Percentiles rank a stretch among this genome's conserved stretches.
Evolutionary conservation across 1,140 invertebrate species (phyloP).

Genomic region (Drosophila chauvacae): DNA sequence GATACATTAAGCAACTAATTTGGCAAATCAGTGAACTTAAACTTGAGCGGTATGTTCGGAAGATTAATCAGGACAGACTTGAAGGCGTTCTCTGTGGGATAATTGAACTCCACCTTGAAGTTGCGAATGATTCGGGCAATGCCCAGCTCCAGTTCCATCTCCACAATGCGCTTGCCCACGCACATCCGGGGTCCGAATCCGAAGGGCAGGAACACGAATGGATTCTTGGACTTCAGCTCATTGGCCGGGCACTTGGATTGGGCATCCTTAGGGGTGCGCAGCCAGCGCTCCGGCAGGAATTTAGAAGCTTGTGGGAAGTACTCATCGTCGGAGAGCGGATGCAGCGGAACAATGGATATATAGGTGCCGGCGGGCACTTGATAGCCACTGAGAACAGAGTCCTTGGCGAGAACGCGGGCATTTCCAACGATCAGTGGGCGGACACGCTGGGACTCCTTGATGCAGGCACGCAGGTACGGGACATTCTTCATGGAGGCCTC

Average conservation of each 20-base stretch:
- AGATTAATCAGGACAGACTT: conserved; percentile 57
- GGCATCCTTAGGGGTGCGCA: conserved; percentile 55
- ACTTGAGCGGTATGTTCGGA: conserved; percentile 74
- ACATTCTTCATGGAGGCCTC: conserved; percentile 86
- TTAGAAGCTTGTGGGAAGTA: conserved; percentile 85
- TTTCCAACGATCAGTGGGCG: conserved; percentile 86
- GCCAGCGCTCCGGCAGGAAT: conserved; percentile 87
- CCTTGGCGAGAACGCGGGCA: conserved; percentile 85
- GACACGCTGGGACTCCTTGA: conserved; percentile 88
- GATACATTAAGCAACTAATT: conserved; percentile 23
- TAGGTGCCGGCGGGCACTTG: conserved; percentile 87
- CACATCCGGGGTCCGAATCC: conserved; percentile 87
- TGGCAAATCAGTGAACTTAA: conserved; percentile 68
- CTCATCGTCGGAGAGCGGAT: conserved; percentile 82
- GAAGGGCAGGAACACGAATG: conserved; percentile 88
- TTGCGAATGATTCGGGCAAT: conserved; percentile 87
- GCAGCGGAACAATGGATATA: conserved; percentile 85
- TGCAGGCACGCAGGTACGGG: conserved; percentile 88
- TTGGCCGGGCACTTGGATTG: conserved; percentile 51
- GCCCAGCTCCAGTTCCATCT: conserved; percentile 89
- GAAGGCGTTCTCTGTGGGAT: conserved; percentile 70
- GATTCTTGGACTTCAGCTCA: conserved; percentile 85
- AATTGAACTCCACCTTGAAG: conserved; percentile 86
- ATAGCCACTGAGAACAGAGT: conserved; percentile 87
- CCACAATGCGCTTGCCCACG: conserved; percentile 88